These are phyloP conservation scores for Prorops nasuta DNA, from an alignment of 1,140 invertebrate species.

Conservation along the genomic window DNA sequence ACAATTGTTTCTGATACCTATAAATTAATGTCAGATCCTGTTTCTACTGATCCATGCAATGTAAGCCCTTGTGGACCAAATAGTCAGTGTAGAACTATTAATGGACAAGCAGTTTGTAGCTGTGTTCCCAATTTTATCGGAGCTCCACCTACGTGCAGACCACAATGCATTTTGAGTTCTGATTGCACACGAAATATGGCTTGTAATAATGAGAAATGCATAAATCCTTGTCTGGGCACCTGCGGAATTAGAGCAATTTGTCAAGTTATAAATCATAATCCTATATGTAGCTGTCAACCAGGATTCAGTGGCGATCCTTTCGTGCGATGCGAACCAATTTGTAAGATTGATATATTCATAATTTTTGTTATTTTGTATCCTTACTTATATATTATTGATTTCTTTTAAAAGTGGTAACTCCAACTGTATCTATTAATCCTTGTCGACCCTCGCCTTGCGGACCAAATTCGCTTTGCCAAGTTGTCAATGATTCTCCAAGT, in stretches of 20 bases:
- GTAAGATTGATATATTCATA: no score
- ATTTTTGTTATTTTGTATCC: no score
- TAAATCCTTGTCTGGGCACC: constrained; percentile 56
- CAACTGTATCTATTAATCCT: constrained; percentile 58
- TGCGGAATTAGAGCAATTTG: constrained; percentile 61
- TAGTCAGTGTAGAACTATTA: constrained; percentile 51
- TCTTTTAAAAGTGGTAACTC: constrained; percentile 12
- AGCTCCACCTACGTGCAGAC: constrained; percentile 52
- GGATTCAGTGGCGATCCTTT: constrained; percentile 60
- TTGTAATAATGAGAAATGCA: constrained; percentile 57
- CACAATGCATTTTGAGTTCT: constrained; percentile 54
- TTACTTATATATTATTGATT: not conserved
- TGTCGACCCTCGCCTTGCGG: no score
- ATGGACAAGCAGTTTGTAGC: constrained; percentile 54
- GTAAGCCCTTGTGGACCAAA: constrained; percentile 46
- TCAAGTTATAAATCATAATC: constrained; percentile 58
- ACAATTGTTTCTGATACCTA: not conserved
- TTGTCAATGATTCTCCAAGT: constrained; percentile 25
- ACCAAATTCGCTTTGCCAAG: constrained; percentile 1
- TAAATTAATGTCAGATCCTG: no score
- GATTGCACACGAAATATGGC: constrained; percentile 55
- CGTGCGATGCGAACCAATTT: constrained; percentile 20
- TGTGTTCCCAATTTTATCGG: constrained; percentile 56
- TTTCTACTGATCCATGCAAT: no score
- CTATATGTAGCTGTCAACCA: constrained; percentile 55